Conservation (phyloP, 2,888 invertebrate genomes). For the Beris chalybata region DNA sequence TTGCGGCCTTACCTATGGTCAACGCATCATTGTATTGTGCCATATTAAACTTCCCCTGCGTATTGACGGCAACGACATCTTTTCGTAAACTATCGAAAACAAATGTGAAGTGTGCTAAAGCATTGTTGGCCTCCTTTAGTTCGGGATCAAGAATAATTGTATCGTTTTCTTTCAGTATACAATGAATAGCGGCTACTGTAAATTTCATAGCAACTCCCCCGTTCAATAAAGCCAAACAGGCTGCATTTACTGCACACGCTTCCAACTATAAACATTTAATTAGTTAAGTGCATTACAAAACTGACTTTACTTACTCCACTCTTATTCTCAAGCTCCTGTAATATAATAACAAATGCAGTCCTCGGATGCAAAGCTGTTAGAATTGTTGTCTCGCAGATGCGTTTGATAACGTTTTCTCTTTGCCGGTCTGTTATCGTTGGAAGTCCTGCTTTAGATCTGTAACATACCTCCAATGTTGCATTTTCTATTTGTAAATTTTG, state of each 20-base stretch:
- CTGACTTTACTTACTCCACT: constrained; percentile 66
- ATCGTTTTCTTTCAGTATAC: constrained; percentile 66
- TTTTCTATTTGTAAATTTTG: constrained; percentile 77
- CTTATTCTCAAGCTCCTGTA: constrained; percentile 85
- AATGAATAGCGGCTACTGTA: constrained; percentile 77
- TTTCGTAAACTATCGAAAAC: constrained; percentile 71
- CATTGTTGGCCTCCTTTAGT: constrained; percentile 58
- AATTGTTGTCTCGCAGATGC: constrained; percentile 76
- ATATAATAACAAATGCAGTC: constrained; percentile 72
- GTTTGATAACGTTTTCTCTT: constrained; percentile 73
- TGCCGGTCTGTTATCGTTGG: constrained; percentile 71
- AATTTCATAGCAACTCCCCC: constrained; percentile 82
- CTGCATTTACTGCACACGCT: constrained; percentile 79
- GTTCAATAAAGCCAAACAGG: constrained; percentile 80
- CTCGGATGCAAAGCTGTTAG: constrained; percentile 75
- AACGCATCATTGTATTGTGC: constrained; percentile 69
- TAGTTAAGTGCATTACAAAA: neutral
- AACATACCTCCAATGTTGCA: constrained; percentile 77
- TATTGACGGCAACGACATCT: constrained; percentile 65
- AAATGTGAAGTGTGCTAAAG: constrained; percentile 69
- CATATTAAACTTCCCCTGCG: constrained; percentile 69
- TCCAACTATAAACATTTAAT: constrained; percentile 60
- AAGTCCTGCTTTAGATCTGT: constrained; percentile 74
- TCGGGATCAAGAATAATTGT: constrained; percentile 68
- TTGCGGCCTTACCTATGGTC: constrained; percentile 66